These are phyloP conservation scores for Sebastolobus altivelis DNA, from an alignment of 2,797 vertebrate species.

Conservation along the genomic window DNA sequence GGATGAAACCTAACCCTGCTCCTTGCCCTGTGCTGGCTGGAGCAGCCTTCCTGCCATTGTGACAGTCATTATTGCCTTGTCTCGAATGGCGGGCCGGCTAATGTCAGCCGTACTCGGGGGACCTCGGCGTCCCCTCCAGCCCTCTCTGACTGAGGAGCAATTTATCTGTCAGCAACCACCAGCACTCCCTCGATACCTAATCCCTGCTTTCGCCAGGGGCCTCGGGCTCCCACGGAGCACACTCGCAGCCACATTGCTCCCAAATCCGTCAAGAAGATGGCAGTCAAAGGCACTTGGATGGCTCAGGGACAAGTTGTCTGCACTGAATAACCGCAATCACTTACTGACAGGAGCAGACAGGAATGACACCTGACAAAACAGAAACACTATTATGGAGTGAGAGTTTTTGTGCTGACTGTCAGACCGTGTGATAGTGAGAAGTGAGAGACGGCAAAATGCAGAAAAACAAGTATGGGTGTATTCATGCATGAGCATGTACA, in stretches of 20 bases:
- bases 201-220: slow-evolving; percentile 76
- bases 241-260: slow-evolving; percentile 64
- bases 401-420: slow-evolving; percentile 46
- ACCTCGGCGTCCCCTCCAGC: slow-evolving; percentile 74
- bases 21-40: slow-evolving; percentile 73
- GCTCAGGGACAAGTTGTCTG: slow-evolving; percentile 75
- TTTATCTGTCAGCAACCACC: slow-evolving; percentile 86
- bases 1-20: slow-evolving; percentile 83
- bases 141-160: slow-evolving; percentile 81
- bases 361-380: slow-evolving; percentile 46
- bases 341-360: slow-evolving; percentile 61
- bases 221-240: slow-evolving; percentile 64
- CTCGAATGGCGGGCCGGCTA: slow-evolving; percentile 79
- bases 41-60: slow-evolving; percentile 84
- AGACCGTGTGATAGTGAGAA: slow-evolving; percentile 46
- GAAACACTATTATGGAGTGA: slow-evolving; percentile 18
- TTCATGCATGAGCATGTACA: slow-evolving; percentile 57
- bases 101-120: slow-evolving; percentile 77
- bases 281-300: slow-evolving; percentile 64
- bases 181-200: slow-evolving; percentile 77
- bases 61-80: slow-evolving; percentile 77
- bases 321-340: slow-evolving; percentile 62
- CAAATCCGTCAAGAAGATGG: slow-evolving; percentile 69
- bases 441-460: slow-evolving; percentile 37
- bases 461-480: slow-evolving; percentile 67